These are phyloP conservation scores for Acanthosoma haemorrhoidale DNA, from an alignment of 2,888 invertebrate genomes.

Conservation along the genomic window DNA sequence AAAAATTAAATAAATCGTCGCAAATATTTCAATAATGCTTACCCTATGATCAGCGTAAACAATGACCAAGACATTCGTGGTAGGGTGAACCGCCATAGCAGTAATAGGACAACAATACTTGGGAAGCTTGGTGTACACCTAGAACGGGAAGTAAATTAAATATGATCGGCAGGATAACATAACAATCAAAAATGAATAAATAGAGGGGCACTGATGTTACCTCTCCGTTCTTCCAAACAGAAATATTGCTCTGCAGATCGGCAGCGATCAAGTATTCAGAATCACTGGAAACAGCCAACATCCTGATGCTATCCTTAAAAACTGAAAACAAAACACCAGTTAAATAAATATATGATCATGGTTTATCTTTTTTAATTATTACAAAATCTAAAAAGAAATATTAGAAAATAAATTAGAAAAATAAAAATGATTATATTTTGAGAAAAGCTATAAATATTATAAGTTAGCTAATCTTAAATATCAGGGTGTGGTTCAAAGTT, in stretches of 20 bases:
- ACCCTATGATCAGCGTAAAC: conserved; percentile 78
- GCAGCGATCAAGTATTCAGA: conserved; percentile 62
- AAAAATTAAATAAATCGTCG: too few species aligned
- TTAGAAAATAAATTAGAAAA: too few species aligned
- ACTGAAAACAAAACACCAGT: conserved; percentile 52
- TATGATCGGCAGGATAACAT: neutral
- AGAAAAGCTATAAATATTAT: too few species aligned
- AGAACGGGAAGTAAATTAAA: conserved; percentile 38
- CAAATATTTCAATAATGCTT: conserved; percentile 39
- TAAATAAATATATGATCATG: too few species aligned
- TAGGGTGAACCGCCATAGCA: conserved; percentile 62
- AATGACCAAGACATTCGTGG: conserved; percentile 57
- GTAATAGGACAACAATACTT: conserved; percentile 64
- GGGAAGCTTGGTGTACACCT: conserved; percentile 60
- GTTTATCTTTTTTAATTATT: conserved; percentile 30
- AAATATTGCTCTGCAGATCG: conserved; percentile 60
- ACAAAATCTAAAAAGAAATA: neutral
- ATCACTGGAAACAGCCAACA: conserved; percentile 51
- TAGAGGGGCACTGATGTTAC: conserved; percentile 41
- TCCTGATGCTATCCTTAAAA: conserved; percentile 54
- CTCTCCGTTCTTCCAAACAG: conserved; percentile 54
- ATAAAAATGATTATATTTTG: too few species aligned
- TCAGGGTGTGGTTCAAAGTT: neutral
- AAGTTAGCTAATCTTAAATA: neutral
- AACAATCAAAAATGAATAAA: neutral